phyloP scores from a whole-genome alignment of 2,797 vertebrate genomes.

The Acrossocheilus fasciatus region DNA sequence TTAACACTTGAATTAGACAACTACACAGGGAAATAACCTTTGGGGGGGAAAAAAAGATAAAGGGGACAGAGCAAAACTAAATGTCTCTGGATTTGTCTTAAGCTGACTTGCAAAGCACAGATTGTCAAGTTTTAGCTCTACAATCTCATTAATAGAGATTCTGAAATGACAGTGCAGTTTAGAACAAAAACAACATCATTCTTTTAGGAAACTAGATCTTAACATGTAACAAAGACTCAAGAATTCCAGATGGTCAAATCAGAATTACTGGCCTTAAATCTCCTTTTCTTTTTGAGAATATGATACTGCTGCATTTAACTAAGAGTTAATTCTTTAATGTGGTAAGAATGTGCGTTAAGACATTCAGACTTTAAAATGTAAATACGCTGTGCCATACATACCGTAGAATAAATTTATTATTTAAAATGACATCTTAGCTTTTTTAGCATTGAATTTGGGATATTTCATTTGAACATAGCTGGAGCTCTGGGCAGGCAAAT shows the following conservation, averaged over 20 bases:
- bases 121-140: slow-evolving; percentile 39
- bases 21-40: background rate
- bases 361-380: slow-evolving; percentile 13
- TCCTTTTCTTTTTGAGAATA: background rate
- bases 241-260: background rate
- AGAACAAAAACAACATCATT: background rate
- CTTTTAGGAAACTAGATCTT: slow-evolving; percentile 5
- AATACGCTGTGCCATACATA: slow-evolving; percentile 8
- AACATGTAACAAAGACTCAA: background rate
- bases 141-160: slow-evolving; percentile 5
- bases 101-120: slow-evolving; percentile 28
- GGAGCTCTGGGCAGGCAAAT: background rate
- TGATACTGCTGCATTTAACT: slow-evolving; percentile 6
- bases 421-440: background rate
- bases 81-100: slow-evolving; percentile 39
- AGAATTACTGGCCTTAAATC: background rate
- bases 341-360: slow-evolving; percentile 1
- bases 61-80: slow-evolving; percentile 8
- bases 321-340: background rate
- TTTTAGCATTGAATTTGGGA: background rate
- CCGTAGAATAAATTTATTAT: background rate
- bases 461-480: background rate
- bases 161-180: slow-evolving; percentile 12
- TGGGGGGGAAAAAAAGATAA: background rate
- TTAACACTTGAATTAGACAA: background rate